phyloP scores from a whole-genome alignment of 2,888 invertebrate species.

The Himalopsyche kuldschensis region DNA sequence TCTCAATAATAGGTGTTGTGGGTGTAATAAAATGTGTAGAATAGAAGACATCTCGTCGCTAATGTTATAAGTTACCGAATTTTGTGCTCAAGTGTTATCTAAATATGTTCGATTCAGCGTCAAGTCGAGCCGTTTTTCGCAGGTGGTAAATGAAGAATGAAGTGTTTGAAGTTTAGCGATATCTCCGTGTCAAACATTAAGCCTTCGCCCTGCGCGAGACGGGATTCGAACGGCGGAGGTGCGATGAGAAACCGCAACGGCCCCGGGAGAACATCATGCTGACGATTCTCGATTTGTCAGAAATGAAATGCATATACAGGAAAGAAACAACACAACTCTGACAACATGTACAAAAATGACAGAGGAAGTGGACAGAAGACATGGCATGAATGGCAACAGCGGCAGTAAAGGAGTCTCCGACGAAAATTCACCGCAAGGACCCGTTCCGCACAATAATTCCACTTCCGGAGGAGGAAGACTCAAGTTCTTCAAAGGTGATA shows the following conservation, averaged over 20 bases:
- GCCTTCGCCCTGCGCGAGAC: slow-evolving; percentile 8
- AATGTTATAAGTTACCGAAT: slow-evolving; percentile 15
- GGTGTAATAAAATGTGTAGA: slow-evolving; percentile 55
- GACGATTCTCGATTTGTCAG: slow-evolving; percentile 54
- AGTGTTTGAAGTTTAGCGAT: slow-evolving; percentile 52
- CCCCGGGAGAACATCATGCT: slow-evolving; percentile 52
- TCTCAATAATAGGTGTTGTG: slow-evolving; percentile 53
- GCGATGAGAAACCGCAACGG: slow-evolving; percentile 29
- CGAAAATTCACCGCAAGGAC: slow-evolving; percentile 42
- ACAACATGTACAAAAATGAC: slow-evolving; percentile 63
- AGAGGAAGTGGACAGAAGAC: slow-evolving; percentile 67
- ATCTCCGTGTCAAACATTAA: slow-evolving; percentile 9
- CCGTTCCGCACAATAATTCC: slow-evolving; percentile 50
- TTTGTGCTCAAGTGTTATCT: not conserved
- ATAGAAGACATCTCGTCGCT: slow-evolving; percentile 19
- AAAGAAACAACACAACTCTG: slow-evolving; percentile 66
- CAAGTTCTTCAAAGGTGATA: slow-evolving; percentile 76
- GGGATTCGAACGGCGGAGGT: not conserved
- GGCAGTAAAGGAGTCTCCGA: slow-evolving; percentile 59
- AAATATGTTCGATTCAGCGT: slow-evolving; percentile 29
- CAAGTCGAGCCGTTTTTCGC: slow-evolving; percentile 51
- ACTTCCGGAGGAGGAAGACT: slow-evolving; percentile 67
- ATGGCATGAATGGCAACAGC: slow-evolving; percentile 72
- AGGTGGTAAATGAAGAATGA: slow-evolving; percentile 60
- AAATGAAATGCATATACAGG: slow-evolving; percentile 70